phyloP scores from a whole-genome alignment of 2,113 vertebrate species.

The Sapayoa aenigma region DNA sequence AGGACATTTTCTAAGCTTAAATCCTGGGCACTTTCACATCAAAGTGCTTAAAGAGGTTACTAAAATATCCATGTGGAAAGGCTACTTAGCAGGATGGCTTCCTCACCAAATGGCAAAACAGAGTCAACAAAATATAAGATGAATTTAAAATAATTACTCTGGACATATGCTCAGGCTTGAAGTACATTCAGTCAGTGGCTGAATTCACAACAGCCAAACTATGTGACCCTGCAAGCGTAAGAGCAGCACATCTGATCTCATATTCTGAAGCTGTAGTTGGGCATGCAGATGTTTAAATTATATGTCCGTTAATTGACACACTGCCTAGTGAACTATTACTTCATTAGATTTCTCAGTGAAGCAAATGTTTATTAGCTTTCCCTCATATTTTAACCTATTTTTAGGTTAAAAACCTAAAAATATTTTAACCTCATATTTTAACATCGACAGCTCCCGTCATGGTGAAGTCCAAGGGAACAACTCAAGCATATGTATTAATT shows the following conservation, averaged over 20 bases:
- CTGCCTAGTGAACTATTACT: not conserved
- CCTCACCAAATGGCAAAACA: not conserved
- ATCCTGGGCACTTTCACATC: not conserved
- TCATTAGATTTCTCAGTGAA: not conserved
- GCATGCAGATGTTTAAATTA: not conserved
- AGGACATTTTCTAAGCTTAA: not conserved
- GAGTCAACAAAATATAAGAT: not conserved
- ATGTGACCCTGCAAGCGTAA: not conserved
- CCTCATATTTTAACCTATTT: not conserved
- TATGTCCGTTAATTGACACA: fast-evolving
- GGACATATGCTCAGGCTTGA: not conserved
- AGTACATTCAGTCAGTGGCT: not conserved
- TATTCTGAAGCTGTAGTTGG: not conserved
- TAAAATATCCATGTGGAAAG: not conserved
- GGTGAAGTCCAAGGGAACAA: not conserved
- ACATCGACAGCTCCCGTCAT: not conserved
- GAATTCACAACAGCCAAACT: not conserved
- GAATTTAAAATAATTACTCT: not conserved
- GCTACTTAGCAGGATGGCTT: not conserved
- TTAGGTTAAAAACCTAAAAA: too few species aligned
- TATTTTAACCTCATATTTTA: too few species aligned
- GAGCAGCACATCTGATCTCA: not conserved
- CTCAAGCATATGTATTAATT: not conserved
- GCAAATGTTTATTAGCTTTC: not conserved
- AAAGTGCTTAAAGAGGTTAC: not conserved